phyloP scores from a whole-genome alignment of 2,888 invertebrate species.

The Torymus aiolomorphi region DNA sequence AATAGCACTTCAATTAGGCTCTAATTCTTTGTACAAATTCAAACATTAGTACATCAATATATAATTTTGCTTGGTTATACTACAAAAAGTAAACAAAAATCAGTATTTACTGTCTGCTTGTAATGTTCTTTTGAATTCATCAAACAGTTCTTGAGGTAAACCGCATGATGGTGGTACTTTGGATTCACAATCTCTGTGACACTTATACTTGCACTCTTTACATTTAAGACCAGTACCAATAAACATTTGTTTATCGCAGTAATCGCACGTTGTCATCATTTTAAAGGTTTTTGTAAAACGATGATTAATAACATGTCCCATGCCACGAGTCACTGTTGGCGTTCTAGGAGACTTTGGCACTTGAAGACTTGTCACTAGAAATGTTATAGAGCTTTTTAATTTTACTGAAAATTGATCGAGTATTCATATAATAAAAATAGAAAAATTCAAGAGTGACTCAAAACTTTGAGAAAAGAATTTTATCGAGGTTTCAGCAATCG shows the following conservation, averaged over 20 bases:
- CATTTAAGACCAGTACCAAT: conserved; percentile 90
- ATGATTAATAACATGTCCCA: conserved; percentile 94
- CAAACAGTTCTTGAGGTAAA: conserved; percentile 89
- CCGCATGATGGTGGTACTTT: conserved; percentile 96
- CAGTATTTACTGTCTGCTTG: conserved; percentile 79
- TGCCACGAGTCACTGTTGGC: conserved; percentile 84
- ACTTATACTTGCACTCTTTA: conserved; percentile 95
- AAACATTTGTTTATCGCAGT: conserved; percentile 92
- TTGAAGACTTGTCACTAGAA: conserved; percentile 76
- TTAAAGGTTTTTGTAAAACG: conserved; percentile 93
- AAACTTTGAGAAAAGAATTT: no score
- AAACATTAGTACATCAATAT: no score
- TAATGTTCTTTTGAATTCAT: conserved; percentile 87
- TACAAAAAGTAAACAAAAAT: no score
- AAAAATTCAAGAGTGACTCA: no score
- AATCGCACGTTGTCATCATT: conserved; percentile 92
- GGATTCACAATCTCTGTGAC: conserved; percentile 91
- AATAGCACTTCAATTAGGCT: background rate
- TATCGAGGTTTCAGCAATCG: no score
- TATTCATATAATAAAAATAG: no score
- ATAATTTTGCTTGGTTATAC: no score
- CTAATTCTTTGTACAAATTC: no score
- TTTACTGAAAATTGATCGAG: no score
- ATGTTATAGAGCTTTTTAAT: conserved; percentile 11
- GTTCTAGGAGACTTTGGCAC: conserved; percentile 86